Conservation (phyloP, 2,888 invertebrate genomes). For the Emmelina monodactyla region DNA sequence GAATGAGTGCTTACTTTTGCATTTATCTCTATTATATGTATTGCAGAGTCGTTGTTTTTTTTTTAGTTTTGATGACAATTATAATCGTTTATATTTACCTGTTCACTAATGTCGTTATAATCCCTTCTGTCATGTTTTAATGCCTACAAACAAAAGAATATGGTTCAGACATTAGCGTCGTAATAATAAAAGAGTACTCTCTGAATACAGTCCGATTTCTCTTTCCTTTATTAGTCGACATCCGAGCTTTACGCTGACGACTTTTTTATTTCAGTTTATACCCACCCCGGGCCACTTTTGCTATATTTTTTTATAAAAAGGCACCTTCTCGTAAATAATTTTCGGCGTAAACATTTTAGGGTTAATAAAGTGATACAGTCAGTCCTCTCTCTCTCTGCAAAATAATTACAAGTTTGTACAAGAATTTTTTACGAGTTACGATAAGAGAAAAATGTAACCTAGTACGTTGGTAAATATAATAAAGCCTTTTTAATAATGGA, state of each 20-base stretch:
- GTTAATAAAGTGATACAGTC: slow-evolving; percentile 31
- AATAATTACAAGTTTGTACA: slow-evolving; percentile 1
- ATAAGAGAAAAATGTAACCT: not conserved
- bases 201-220: slow-evolving; percentile 35
- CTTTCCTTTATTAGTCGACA: slow-evolving; percentile 50
- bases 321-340: slow-evolving; percentile 29
- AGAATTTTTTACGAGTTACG: not conserved
- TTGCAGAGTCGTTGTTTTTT: too few species aligned
- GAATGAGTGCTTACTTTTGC: too few species aligned
- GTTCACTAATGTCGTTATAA: too few species aligned
- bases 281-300: slow-evolving; percentile 15
- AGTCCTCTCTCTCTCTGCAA: slow-evolving; percentile 3
- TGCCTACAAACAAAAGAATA: slow-evolving; percentile 18
- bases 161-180: slow-evolving; percentile 38
- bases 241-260: slow-evolving; percentile 46
- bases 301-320: slow-evolving; percentile 20
- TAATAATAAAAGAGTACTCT: slow-evolving; percentile 47
- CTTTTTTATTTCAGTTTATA: slow-evolving; percentile 54
- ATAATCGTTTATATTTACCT: too few species aligned
- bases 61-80: too few species aligned
- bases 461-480: not conserved
- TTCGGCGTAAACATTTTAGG: slow-evolving; percentile 39
- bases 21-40: too few species aligned
- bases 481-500: not conserved
- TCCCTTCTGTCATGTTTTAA: too few species aligned